Conservation (phyloP, 2,113 vertebrate genomes). For the Mohoua ochrocephala region DNA sequence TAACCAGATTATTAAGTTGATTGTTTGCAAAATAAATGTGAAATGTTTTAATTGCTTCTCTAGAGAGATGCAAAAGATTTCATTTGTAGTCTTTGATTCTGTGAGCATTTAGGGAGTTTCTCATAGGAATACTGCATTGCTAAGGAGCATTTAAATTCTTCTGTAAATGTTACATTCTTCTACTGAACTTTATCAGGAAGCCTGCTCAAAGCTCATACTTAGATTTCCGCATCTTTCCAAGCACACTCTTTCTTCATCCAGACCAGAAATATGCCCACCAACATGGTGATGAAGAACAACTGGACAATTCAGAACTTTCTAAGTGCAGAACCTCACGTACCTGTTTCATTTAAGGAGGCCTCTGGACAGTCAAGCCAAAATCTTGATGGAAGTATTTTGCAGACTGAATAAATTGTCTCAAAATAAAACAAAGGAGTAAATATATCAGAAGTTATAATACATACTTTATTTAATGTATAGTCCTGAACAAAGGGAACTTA, state of each 20-base stretch:
- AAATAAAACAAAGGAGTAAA: slow-evolving; percentile 33
- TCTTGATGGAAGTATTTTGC: slow-evolving; percentile 20
- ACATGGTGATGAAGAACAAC: slow-evolving; percentile 24
- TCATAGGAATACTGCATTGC: not conserved
- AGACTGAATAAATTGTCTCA: slow-evolving; percentile 23
- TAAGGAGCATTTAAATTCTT: not conserved
- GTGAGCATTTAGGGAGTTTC: not conserved
- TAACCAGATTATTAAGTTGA: not conserved
- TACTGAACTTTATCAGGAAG: slow-evolving; percentile 13
- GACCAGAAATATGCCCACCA: slow-evolving; percentile 4
- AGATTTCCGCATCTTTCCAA: slow-evolving; percentile 13
- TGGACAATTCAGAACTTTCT: slow-evolving; percentile 14
- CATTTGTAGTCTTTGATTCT: not conserved
- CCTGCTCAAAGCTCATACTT: not conserved
- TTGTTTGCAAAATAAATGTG: not conserved
- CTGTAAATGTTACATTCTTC: not conserved
- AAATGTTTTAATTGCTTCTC: slow-evolving; percentile 1
- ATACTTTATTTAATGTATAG: not conserved
- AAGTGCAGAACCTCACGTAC: slow-evolving; percentile 11
- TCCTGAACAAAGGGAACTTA: not conserved
- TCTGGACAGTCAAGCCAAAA: slow-evolving; percentile 13
- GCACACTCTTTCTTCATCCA: slow-evolving; percentile 15
- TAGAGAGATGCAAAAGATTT: not conserved
- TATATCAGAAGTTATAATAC: not conserved
- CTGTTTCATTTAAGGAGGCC: slow-evolving; percentile 16